Conservation (phyloP, 2,113 vertebrate species). For the Cariama cristata region DNA sequence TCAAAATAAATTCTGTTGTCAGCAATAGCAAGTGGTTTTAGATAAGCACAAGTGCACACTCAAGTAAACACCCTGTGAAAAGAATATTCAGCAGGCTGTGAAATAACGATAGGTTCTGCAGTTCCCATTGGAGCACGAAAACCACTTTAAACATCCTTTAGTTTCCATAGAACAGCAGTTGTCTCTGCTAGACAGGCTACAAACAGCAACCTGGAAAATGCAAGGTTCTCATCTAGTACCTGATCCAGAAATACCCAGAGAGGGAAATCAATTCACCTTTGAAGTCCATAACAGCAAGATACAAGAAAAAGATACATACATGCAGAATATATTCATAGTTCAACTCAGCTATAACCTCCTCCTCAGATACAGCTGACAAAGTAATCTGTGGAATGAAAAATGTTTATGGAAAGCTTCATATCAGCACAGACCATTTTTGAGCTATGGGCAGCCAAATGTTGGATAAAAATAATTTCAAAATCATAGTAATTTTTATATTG, state of each 20-base stretch:
- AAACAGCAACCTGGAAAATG: not conserved
- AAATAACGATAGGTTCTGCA: slow-evolving; percentile 8
- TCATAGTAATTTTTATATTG: not conserved
- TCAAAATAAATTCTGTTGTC: not conserved
- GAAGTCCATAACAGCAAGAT: not conserved
- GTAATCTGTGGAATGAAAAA: not conserved
- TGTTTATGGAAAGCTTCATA: not conserved
- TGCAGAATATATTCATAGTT: not conserved
- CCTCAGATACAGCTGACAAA: not conserved
- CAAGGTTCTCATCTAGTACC: not conserved
- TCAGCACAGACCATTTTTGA: not conserved
- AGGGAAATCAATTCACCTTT: not conserved
- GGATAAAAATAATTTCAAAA: not conserved
- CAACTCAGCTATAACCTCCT: not conserved
- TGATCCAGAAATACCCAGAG: not conserved
- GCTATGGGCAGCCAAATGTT: not conserved
- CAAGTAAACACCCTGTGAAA: slow-evolving; percentile 15
- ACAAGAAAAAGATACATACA: not conserved
- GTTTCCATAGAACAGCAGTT: not conserved
- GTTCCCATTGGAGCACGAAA: not conserved
- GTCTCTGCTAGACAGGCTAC: not conserved
- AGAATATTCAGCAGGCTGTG: slow-evolving; percentile 33
- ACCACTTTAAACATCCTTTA: not conserved
- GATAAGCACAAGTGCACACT: not conserved
- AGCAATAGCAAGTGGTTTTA: not conserved